Conservation (phyloP, 1,140 invertebrate genomes). For the Lordiphosa clarofinis region DNA sequence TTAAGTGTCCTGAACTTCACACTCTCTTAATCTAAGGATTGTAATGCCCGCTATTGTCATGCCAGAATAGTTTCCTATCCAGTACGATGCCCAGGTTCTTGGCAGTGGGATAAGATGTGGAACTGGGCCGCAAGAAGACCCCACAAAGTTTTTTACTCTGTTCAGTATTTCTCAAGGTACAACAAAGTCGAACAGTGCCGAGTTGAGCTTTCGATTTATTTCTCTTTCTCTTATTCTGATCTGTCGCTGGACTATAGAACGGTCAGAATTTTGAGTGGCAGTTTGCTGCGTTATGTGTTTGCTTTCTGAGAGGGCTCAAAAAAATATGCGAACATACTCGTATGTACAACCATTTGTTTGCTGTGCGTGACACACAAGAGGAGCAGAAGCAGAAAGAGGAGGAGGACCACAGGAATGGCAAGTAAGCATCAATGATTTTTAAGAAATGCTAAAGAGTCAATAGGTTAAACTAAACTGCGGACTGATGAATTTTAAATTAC, state of each 20-base stretch:
- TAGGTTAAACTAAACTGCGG: no score
- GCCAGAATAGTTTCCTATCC: no score
- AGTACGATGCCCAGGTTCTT: no score
- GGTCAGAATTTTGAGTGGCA: slow-evolving; percentile 54
- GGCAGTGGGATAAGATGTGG: no score
- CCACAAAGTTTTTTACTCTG: no score
- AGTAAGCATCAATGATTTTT: not conserved
- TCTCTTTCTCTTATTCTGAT: slow-evolving; percentile 16
- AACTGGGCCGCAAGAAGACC: no score
- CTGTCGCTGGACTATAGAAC: slow-evolving; percentile 37
- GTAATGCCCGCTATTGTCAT: no score
- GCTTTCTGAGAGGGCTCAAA: slow-evolving; percentile 37
- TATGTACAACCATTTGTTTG: slow-evolving; percentile 13
- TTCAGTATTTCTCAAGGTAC: no score
- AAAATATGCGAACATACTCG: slow-evolving; percentile 21
- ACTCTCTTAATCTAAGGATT: no score
- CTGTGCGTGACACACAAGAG: slow-evolving; percentile 3
- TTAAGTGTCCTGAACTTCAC: no score
- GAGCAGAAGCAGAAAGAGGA: not conserved
- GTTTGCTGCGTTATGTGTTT: slow-evolving; percentile 58
- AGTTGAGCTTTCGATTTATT: no score
- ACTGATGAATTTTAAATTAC: slow-evolving; percentile 20
- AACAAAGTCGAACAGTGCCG: no score
- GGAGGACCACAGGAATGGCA: not conserved
- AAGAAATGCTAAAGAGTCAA: not conserved